Evolutionary conservation across 2,888 invertebrate genomes (phyloP).

Genomic region (Cistogaster globosa): DNA sequence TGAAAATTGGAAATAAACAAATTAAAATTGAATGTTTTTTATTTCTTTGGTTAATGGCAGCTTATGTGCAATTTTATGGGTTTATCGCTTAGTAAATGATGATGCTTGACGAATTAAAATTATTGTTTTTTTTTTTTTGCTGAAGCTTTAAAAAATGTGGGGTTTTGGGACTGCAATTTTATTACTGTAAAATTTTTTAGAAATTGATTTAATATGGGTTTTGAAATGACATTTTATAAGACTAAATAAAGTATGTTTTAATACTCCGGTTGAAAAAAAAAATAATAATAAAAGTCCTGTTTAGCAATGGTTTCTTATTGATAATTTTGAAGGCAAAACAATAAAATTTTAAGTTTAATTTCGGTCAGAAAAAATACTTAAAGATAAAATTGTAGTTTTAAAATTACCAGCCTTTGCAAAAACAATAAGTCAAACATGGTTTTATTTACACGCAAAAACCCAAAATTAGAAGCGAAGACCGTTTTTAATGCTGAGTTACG

Average conservation of each 20-base stretch:
- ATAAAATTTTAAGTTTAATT: too few relatives aligned
- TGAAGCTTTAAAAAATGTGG: neutral
- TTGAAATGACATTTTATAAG: slow-evolving; percentile 6
- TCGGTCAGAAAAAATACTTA: too few relatives aligned
- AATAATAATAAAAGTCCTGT: too few relatives aligned
- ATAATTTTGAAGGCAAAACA: too few relatives aligned
- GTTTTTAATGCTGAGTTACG: too few relatives aligned
- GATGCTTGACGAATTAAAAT: slow-evolving; percentile 60
- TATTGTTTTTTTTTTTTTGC: neutral
- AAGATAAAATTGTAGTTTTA: too few relatives aligned
- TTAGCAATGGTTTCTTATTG: too few relatives aligned
- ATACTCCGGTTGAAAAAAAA: too few relatives aligned
- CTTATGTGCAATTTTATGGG: slow-evolving; percentile 43
- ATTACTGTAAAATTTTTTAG: neutral
- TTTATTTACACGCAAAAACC: too few relatives aligned
- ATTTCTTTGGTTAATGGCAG: slow-evolving; percentile 7
- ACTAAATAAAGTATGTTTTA: neutral
- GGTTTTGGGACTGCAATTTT: neutral
- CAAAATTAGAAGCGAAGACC: too few relatives aligned
- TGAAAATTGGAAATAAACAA: slow-evolving; percentile 14
- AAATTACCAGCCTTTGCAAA: too few relatives aligned
- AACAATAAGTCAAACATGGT: too few relatives aligned
- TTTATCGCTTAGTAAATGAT: slow-evolving; percentile 54
- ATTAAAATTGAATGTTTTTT: slow-evolving; percentile 21
- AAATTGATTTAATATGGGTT: slow-evolving; percentile 38